Evolutionary conservation across 2,888 invertebrate genomes (phyloP), one percentile per base, ranked within the genome.

Genomic region (Zaprionus bogoriensis): DNA sequence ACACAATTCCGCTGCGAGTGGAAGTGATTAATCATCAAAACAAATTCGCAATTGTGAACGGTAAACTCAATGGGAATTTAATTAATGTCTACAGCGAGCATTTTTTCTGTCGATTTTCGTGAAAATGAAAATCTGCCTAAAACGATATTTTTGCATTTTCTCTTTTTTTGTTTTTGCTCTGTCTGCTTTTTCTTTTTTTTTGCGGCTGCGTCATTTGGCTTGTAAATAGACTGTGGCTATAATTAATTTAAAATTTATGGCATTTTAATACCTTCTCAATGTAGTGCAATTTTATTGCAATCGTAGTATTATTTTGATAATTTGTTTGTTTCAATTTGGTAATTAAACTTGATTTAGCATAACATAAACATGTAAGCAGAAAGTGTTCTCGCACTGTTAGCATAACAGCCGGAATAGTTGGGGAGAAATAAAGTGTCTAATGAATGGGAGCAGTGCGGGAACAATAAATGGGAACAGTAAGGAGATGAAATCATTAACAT

Each of bases 21-120:
- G 58, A 55, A 38, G 45, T 64, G 84, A 75, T 87, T 82, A 88
- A 78, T 87, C 88, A 88, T 83, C 75, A 47, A 45, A 55, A 76
- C 71, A 74, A 74, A 83, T 82, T 77, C 73, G 42, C 77, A 67
- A 53, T 62, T 55, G 59, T 77, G 76, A 53, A 74, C 70, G 70
- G 54, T 68, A 69, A 78, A 66, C 68, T 70, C 68, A 67, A 73
- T 70, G 63, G 70, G 66, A 67, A 77, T 75, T 70, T 64, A 66
- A 77, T 85, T 85, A 67, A 59, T 72, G 60, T 51, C 52, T 53
- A 44, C 60, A 59, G 28, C 39, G 20, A 41, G 42, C 17, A 67
- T 36, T 36, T 74, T 51, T 28, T 51, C 57, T 62, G 75, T 66
- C 66, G 59, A 62, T 74, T 60, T 54, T 25, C 47, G 67, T 70